Evolutionary conservation across 2,797 vertebrate genomes (phyloP).

Genomic region (Chelidonichthys spinosus): DNA sequence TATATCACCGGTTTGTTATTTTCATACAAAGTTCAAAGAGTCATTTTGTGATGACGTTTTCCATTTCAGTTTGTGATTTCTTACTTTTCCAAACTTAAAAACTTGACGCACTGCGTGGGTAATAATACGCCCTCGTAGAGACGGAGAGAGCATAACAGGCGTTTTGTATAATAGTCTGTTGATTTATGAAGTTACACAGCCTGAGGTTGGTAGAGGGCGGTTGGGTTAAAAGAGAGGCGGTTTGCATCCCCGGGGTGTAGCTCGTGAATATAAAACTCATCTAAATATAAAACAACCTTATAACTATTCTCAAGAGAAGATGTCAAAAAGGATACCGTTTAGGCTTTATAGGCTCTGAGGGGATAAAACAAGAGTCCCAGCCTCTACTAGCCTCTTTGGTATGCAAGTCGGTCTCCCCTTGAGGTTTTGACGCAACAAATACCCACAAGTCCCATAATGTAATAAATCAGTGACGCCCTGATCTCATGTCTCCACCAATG

Average conservation of each 20-base stretch:
- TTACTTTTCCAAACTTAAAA: slow-evolving; percentile 1
- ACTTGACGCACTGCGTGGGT: slow-evolving; percentile 11
- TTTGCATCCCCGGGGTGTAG: neutral
- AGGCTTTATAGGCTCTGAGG: no score
- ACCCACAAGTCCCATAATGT: slow-evolving; percentile 18
- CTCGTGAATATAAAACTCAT: neutral
- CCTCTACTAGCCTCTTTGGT: neutral
- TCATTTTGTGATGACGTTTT: neutral
- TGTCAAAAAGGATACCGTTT: neutral
- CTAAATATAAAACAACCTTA: neutral
- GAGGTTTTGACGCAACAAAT: neutral
- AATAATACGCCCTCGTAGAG: neutral
- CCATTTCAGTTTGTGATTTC: slow-evolving; percentile 12
- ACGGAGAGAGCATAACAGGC: neutral
- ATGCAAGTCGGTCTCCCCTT: neutral
- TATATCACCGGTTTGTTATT: neutral
- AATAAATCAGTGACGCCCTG: slow-evolving; percentile 37
- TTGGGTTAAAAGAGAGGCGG: neutral
- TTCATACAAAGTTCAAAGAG: no score
- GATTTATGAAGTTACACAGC: slow-evolving; percentile 3
- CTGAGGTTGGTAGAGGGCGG: neutral
- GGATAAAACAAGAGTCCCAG: no score
- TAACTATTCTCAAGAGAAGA: neutral
- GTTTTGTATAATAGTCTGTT: slow-evolving; percentile 3
- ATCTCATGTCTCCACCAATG: slow-evolving; percentile 27